phyloP scores from a whole-genome alignment of 2,113 vertebrate genomes.

The Leptobrachium leishanense region DNA sequence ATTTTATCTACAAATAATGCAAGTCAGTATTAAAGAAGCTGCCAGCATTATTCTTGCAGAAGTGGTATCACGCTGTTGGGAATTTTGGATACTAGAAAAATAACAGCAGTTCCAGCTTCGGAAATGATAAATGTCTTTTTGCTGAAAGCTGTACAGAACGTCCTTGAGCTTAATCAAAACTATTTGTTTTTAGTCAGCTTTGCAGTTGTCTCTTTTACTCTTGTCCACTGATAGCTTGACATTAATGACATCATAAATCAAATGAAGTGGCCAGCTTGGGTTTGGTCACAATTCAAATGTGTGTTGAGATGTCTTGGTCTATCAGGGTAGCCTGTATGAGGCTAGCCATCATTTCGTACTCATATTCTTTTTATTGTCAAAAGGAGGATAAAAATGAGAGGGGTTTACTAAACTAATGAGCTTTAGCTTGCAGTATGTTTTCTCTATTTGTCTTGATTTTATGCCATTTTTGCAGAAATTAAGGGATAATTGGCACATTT shows the following conservation, averaged over 20 bases:
- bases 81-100: constrained; percentile 56
- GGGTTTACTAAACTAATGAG: constrained; percentile 36
- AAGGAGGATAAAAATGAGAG: constrained; percentile 34
- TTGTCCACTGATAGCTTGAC: constrained; percentile 99
- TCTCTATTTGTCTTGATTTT: constrained; percentile 25
- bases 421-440: constrained; percentile 37
- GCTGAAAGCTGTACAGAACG: constrained; percentile 91
- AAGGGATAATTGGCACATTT: constrained; percentile 35
- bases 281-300: constrained; percentile 86
- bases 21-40: constrained; percentile 50
- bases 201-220: constrained; percentile 94
- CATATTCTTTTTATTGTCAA: constrained; percentile 50
- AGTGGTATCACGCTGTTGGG: constrained; percentile 69
- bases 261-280: constrained; percentile 77
- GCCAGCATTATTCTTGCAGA: constrained; percentile 66
- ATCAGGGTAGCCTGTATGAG: constrained; percentile 71
- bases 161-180: constrained; percentile 99
- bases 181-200: constrained; percentile 96
- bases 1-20: constrained; percentile 23
- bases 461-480: constrained; percentile 41
- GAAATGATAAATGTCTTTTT: constrained; percentile 98
- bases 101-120: constrained; percentile 84
- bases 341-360: constrained; percentile 58
- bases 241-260: constrained; percentile 99
- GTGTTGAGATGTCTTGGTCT: constrained; percentile 74